Base-by-base conservation (phyloP, 2,797 vertebrate species). In the Sebastes paucispinis region DNA sequence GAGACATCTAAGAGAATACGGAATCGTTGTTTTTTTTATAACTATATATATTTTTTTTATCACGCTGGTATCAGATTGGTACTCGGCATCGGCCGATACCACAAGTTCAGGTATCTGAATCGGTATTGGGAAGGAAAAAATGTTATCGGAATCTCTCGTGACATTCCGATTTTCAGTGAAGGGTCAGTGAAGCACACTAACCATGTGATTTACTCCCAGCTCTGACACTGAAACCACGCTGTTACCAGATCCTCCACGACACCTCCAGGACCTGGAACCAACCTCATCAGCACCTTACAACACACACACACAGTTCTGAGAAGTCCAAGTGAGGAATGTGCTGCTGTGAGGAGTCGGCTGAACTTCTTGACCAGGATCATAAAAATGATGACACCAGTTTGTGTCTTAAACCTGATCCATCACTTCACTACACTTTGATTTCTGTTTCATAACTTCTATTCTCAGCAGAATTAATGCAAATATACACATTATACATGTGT, bases 171-270 rank as follows among this genome's bases (percentile, higher is more conserved):
- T 43, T 43, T 43, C 39, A 43, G 39, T 43, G 39, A 43, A 43
- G 39, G 6, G 39, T 43, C 39, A 16, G 43, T 47, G 58, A 58
- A 69, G 18, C 27, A 27, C 31, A 58, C 39, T 74, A 39, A 76
- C 63, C 25, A 29, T 66, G 50, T 87, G 86, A 91, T 92, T 93
- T 92, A 92, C 75, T 82, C 83, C 66, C 29, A 27, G 66, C 73
- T 89, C 84, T 82, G 87, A 93, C 91, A 85, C 79, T 70, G 90
- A 93, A 80, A 84, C 81, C 77, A 69, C 64, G 71, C 84, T 79
- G 93, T 87, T 70, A 92, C 87, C 73, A 82, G 75, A 89, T 88
- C 88, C 86, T 83, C 67, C 88, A 52, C 57, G 72, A 20, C 66
- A 79, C 76, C 85, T 69, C 0, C 9, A 79, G 70, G 71, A 84